Evolutionary conservation across 2,888 invertebrate species (phyloP).

Genomic region (Diloba caeruleocephala): DNA sequence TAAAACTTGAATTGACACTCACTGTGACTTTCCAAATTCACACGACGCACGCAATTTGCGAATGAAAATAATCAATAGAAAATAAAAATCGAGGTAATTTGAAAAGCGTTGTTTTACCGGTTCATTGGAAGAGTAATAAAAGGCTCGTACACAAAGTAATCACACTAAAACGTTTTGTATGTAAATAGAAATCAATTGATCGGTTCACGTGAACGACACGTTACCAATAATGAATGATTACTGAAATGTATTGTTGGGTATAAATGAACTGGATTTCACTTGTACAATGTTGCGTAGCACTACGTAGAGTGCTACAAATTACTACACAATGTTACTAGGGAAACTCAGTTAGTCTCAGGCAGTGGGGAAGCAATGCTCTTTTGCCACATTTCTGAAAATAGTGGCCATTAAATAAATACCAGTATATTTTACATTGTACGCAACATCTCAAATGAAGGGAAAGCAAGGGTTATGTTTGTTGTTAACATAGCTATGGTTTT

Average conservation of each 20-base stretch:
- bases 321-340: too few relatives aligned
- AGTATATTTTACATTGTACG: too few relatives aligned
- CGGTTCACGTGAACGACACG: slow-evolving; percentile 55
- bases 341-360: too few relatives aligned
- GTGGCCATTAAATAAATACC: too few relatives aligned
- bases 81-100: slow-evolving; percentile 45
- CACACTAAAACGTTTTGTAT: slow-evolving; percentile 76
- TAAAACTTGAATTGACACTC: not conserved
- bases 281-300: slow-evolving; percentile 33
- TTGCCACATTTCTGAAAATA: too few relatives aligned
- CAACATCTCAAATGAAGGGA: too few relatives aligned
- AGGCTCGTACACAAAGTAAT: slow-evolving; percentile 72
- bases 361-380: too few relatives aligned
- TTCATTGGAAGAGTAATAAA: slow-evolving; percentile 72
- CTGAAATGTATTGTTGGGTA: slow-evolving; percentile 31
- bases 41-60: not conserved
- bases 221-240: slow-evolving; percentile 49
- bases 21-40: not conserved
- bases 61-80: slow-evolving; percentile 36
- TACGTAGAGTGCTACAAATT: too few relatives aligned
- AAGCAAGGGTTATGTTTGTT: too few relatives aligned
- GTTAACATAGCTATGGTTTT: too few relatives aligned
- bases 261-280: slow-evolving; percentile 29
- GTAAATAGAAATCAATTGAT: slow-evolving; percentile 78
- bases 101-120: slow-evolving; percentile 64